Conservation (phyloP, 2,888 invertebrate species). For the Rhogogaster chlorosoma region DNA sequence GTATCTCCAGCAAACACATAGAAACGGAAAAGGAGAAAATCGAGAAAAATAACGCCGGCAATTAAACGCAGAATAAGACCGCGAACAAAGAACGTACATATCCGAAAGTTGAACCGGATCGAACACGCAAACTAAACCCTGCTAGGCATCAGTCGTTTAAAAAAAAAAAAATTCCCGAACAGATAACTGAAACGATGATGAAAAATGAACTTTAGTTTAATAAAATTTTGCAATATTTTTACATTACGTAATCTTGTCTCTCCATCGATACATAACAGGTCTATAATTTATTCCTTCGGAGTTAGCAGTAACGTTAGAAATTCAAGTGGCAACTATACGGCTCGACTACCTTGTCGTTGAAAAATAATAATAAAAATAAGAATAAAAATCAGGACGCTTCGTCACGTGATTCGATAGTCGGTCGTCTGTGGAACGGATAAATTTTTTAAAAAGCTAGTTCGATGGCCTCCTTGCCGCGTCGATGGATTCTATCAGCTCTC, state of each 20-base stretch:
- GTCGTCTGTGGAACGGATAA: not conserved
- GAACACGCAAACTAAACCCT: not conserved
- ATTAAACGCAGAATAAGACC: not conserved
- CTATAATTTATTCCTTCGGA: not conserved
- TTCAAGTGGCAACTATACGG: not conserved
- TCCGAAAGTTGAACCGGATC: not conserved
- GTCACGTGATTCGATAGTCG: not conserved
- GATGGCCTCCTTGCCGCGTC: not conserved
- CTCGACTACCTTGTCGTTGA: not conserved
- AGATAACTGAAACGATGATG: not conserved
- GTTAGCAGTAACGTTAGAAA: not conserved
- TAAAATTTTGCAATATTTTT: not conserved
- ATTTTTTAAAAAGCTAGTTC: not conserved
- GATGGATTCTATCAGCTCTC: not conserved
- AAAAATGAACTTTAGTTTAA: not conserved
- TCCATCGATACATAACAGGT: not conserved
- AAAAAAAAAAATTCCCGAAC: no score
- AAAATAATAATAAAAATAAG: not conserved
- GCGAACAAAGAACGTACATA: not conserved
- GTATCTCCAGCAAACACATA: not conserved
- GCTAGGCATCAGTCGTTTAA: not conserved
- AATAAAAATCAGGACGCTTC: not conserved
- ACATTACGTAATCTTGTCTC: not conserved
- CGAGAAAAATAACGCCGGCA: not conserved
- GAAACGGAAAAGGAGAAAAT: not conserved